Conservation (phyloP, 2,888 invertebrate species). For the Hirtodrosophila confusa region DNA sequence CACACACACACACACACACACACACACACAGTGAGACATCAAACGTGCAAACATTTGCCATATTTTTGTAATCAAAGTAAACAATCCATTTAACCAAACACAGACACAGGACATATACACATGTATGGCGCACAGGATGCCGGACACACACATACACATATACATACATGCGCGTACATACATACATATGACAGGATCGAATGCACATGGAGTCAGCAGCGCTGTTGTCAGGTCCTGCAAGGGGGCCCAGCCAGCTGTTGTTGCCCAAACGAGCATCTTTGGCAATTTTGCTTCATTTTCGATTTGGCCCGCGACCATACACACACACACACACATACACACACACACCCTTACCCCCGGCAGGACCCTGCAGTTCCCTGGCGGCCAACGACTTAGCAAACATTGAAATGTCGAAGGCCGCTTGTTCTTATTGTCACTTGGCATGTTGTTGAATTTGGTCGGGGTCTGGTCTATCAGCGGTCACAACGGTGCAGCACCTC, state of each 20-base stretch:
- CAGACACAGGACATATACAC: conserved; percentile 30
- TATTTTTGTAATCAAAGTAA: conserved; percentile 80
- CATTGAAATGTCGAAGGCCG: conserved; percentile 26
- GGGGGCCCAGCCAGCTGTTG: conserved; percentile 45
- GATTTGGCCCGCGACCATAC: conserved; percentile 49
- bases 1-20: conserved; percentile 22
- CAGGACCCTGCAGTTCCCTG: conserved; percentile 24
- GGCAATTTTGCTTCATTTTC: conserved; percentile 67
- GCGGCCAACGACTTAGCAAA: conserved; percentile 57
- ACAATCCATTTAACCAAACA: conserved; percentile 79
- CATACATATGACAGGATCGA: not conserved
- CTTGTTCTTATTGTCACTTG: conserved; percentile 42
- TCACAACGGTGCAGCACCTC: not conserved
- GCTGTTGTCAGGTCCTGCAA: conserved; percentile 1
- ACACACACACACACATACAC: too few relatives aligned
- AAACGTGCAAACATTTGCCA: conserved; percentile 79
- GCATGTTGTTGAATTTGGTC: conserved; percentile 3
- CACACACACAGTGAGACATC: conserved; percentile 61
- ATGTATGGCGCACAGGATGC: conserved; percentile 8
- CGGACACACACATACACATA: conserved; percentile 22
- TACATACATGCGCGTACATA: conserved; percentile 7
- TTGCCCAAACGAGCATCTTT: conserved; percentile 59
- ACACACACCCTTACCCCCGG: too few relatives aligned
- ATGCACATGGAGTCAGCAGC: not conserved
- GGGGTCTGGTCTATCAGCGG: not conserved